Conservation (phyloP, 1,140 invertebrate species). For the Temnothorax nylanderi region DNA sequence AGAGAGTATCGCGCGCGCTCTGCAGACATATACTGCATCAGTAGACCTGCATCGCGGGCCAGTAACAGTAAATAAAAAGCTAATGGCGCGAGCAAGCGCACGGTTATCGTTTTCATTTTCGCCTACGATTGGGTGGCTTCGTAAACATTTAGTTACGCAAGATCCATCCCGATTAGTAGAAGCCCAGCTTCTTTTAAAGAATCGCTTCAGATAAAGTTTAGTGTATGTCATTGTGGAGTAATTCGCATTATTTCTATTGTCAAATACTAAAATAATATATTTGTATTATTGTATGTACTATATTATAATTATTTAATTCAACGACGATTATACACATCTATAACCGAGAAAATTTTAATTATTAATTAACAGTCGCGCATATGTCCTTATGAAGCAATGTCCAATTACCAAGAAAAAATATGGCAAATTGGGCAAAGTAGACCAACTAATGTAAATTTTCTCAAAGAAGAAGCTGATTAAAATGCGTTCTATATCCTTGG, state of each 20-base stretch:
- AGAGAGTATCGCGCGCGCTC: neutral
- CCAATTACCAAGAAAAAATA: neutral
- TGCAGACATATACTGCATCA: neutral
- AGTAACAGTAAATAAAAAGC: slow-evolving; percentile 65
- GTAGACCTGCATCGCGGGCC: neutral
- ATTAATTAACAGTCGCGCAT: neutral
- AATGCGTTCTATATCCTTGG: neutral
- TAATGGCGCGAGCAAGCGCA: slow-evolving; percentile 45
- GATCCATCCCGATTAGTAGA: neutral
- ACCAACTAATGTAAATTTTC: neutral
- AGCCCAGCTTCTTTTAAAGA: neutral
- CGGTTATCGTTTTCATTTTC: slow-evolving; percentile 62
- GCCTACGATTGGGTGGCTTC: neutral
- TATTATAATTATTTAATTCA: neutral
- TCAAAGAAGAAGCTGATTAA: neutral
- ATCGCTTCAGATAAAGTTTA: neutral
- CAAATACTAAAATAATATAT: neutral
- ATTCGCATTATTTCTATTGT: neutral
- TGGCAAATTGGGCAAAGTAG: neutral
- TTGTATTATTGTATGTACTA: neutral
- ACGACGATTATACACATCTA: neutral
- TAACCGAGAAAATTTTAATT: neutral
- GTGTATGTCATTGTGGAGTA: neutral
- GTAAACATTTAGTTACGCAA: slow-evolving; percentile 37
- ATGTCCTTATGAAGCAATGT: neutral